Conservation (phyloP, 2,888 invertebrate species). For the Agrenia bidenticulata region DNA sequence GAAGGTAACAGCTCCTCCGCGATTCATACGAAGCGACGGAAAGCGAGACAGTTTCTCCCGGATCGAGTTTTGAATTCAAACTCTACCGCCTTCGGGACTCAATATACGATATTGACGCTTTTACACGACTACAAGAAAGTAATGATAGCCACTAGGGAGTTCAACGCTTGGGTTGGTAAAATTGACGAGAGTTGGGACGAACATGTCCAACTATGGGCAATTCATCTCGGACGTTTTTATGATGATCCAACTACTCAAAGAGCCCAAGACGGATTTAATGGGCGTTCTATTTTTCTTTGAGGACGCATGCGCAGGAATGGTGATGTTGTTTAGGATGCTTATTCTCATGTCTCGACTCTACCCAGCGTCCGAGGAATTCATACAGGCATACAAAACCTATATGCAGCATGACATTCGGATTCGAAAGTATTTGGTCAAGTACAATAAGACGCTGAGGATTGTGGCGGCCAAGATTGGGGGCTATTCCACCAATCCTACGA, state of each 20-base stretch:
- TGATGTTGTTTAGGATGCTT: slow-evolving; percentile 42
- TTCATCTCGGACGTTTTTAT: slow-evolving; percentile 42
- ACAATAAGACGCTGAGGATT: slow-evolving; percentile 19
- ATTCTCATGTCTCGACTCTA: neutral
- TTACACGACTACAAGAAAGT: slow-evolving; percentile 35
- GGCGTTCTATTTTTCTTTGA: slow-evolving; percentile 39
- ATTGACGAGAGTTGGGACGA: too few relatives aligned
- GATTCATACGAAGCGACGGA: too few relatives aligned
- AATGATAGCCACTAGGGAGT: slow-evolving; percentile 27
- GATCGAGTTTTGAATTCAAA: slow-evolving; percentile 18
- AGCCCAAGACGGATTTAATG: slow-evolving; percentile 37
- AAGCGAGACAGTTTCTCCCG: neutral
- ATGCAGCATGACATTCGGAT: slow-evolving; percentile 31
- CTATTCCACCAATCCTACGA: slow-evolving; percentile 30
- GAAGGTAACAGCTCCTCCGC: too few relatives aligned
- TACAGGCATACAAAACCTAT: slow-evolving; percentile 11
- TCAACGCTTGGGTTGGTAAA: slow-evolving; percentile 39
- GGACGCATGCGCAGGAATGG: slow-evolving; percentile 44
- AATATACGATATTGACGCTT: slow-evolving; percentile 30
- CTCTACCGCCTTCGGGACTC: slow-evolving; percentile 32
- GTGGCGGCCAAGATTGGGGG: slow-evolving; percentile 34
- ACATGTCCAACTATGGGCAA: slow-evolving; percentile 36
- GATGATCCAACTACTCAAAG: slow-evolving; percentile 39
- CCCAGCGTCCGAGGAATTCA: neutral
- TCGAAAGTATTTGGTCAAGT: slow-evolving; percentile 34